Evolutionary conservation across 2,113 vertebrate genomes (phyloP).

Genomic region (Xenopus laevis): DNA sequence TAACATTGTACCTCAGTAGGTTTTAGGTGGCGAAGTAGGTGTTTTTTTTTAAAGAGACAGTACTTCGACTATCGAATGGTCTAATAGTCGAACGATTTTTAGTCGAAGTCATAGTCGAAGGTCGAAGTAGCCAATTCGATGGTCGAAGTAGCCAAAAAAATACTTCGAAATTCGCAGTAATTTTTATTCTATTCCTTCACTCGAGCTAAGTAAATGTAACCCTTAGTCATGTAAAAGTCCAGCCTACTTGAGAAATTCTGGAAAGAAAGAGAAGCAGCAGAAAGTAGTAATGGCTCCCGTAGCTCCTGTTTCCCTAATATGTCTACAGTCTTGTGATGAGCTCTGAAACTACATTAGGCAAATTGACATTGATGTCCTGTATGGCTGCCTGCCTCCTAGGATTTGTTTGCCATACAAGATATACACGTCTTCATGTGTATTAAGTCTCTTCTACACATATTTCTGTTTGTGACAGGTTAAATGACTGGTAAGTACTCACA

Average conservation of each 20-base stretch:
- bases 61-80: too few species aligned
- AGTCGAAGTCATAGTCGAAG: too few species aligned
- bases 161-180: too few species aligned
- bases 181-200: too few species aligned
- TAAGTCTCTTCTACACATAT: neutral
- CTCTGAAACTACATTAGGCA: slow-evolving; percentile 82
- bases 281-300: neutral
- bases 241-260: neutral
- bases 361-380: slow-evolving; percentile 71
- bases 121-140: too few species aligned
- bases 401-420: slow-evolving; percentile 7
- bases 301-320: slow-evolving; percentile 41
- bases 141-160: too few species aligned
- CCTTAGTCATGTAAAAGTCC: too few species aligned
- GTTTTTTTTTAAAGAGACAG: too few species aligned
- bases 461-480: neutral
- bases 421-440: neutral
- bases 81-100: too few species aligned
- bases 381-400: slow-evolving; percentile 54
- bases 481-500: slow-evolving; percentile 26
- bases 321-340: slow-evolving; percentile 67
- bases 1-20: too few species aligned
- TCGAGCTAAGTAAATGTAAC: too few species aligned
- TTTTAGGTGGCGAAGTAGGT: too few species aligned
- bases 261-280: neutral